Evolutionary conservation across 1,140 invertebrate genomes (phyloP).

Genomic region (Euwallacea similis): DNA sequence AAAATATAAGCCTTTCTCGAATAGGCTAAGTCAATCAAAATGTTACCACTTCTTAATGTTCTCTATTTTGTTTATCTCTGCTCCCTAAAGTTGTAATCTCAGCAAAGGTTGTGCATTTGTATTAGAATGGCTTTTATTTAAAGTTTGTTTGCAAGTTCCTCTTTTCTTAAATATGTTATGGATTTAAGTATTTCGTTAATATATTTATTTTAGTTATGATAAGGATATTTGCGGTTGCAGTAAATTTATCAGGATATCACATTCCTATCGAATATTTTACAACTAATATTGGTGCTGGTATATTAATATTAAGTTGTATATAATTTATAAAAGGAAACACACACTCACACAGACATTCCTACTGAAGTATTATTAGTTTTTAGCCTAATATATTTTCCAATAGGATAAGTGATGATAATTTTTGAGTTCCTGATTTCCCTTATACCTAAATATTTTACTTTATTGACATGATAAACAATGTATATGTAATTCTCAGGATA

Average conservation of each 20-base stretch:
- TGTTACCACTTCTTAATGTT: constrained; percentile 47
- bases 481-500: not conserved
- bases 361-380: constrained; percentile 51
- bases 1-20: constrained; percentile 25
- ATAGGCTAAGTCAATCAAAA: constrained; percentile 43
- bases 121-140: constrained; percentile 27
- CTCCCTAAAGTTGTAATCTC: constrained; percentile 27
- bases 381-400: constrained; percentile 29
- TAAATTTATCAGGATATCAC: too few species aligned
- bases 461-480: not conserved
- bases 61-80: constrained; percentile 7
- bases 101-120: constrained; percentile 38
- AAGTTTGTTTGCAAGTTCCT: constrained; percentile 41
- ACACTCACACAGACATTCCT: constrained; percentile 47
- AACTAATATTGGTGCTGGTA: constrained; percentile 49
- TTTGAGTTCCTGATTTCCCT: constrained; percentile 39
- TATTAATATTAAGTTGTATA: constrained; percentile 49
- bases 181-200: not conserved
- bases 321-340: constrained; percentile 42
- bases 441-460: too few species aligned
- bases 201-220: too few species aligned
- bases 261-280: not conserved
- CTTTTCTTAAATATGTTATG: not conserved
- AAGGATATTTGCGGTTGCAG: too few species aligned
- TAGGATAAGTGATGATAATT: constrained; percentile 21